A percentile compares a stretch with the other conserved stretches of the same genome.
These are phyloP conservation scores for Oryzaephilus surinamensis DNA, from an alignment of 1,140 invertebrate genomes.

Conservation along the genomic window DNA sequence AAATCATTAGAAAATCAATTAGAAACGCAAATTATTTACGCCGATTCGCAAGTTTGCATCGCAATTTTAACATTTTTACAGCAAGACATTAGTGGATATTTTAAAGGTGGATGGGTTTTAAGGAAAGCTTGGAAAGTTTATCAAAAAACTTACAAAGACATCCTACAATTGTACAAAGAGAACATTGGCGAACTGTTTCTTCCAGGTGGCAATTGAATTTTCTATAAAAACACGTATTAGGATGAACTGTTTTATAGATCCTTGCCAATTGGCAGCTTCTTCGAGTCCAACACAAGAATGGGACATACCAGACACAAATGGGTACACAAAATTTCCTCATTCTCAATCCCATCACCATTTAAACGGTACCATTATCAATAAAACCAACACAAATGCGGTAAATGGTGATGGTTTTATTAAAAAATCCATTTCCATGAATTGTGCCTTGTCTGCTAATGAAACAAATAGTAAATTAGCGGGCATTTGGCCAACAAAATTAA, in stretches of 20 bases:
- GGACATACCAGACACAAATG: background rate
- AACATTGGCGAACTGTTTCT: conserved; percentile 17
- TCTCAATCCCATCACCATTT: background rate
- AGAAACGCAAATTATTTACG: conserved; percentile 56
- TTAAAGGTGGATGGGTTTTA: conserved; percentile 61
- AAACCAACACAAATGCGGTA: background rate
- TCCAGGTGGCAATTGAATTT: background rate
- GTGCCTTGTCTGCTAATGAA: conserved; percentile 11
- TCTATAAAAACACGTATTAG: background rate
- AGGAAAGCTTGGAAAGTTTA: conserved; percentile 66
- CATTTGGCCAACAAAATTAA: conserved; percentile 5
- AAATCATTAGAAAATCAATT: conserved; percentile 35
- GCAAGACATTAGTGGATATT: conserved; percentile 55
- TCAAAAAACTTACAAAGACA: conserved; percentile 53
- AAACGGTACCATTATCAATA: background rate
- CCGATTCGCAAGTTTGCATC: conserved; percentile 47
- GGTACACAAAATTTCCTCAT: background rate
- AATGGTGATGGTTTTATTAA: conserved; percentile 7
- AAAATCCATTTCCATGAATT: conserved; percentile 23
- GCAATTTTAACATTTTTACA: conserved; percentile 28
- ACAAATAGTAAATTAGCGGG: conserved; percentile 4
- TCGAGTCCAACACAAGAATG: too few species aligned
- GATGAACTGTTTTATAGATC: background rate
- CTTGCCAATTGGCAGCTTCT: too few species aligned
- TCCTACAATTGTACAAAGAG: conserved; percentile 42